These are phyloP conservation scores for Athalia rosae DNA, from an alignment of 2,888 invertebrate species.

Conservation along the genomic window DNA sequence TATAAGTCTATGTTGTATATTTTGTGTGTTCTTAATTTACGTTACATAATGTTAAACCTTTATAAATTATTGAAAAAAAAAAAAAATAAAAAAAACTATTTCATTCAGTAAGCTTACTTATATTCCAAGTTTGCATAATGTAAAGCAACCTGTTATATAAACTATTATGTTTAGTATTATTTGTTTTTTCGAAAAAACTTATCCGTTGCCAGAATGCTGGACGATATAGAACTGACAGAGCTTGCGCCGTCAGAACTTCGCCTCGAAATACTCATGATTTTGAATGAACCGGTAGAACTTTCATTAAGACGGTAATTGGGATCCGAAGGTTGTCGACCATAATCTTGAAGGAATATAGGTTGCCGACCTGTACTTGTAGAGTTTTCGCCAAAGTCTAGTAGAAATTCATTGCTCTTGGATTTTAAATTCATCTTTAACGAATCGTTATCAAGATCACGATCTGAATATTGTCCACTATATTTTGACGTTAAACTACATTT, in stretches of 20 bases:
- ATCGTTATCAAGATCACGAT: constrained; percentile 57
- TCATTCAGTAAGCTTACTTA: constrained; percentile 29
- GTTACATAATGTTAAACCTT: constrained; percentile 34
- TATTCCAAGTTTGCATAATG: constrained; percentile 21
- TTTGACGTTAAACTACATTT: constrained; percentile 56
- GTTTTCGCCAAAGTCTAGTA: constrained; percentile 53
- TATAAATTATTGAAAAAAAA: constrained; percentile 37
- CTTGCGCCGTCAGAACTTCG: constrained; percentile 61
- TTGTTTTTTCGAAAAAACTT: constrained; percentile 59
- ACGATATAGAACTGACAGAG: constrained; percentile 53
- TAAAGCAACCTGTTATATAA: constrained; percentile 28
- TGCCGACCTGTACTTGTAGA: constrained; percentile 34
- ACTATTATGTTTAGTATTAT: constrained; percentile 42
- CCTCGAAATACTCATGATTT: constrained; percentile 55
- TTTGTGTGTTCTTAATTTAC: constrained; percentile 28
- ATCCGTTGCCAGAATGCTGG: constrained; percentile 56
- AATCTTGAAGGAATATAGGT: constrained; percentile 46
- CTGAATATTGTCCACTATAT: constrained; percentile 55
- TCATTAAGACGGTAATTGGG: constrained; percentile 53
- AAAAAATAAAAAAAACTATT: constrained; percentile 31
- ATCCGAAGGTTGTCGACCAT: constrained; percentile 49
- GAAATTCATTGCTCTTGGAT: constrained; percentile 60
- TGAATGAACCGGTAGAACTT: constrained; percentile 53
- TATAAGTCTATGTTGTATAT: constrained; percentile 23
- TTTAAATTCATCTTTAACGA: constrained; percentile 55